These are phyloP conservation scores for Notoglanidium macrostoma DNA, from an alignment of 2,797 vertebrate species.

Conservation along the genomic window DNA sequence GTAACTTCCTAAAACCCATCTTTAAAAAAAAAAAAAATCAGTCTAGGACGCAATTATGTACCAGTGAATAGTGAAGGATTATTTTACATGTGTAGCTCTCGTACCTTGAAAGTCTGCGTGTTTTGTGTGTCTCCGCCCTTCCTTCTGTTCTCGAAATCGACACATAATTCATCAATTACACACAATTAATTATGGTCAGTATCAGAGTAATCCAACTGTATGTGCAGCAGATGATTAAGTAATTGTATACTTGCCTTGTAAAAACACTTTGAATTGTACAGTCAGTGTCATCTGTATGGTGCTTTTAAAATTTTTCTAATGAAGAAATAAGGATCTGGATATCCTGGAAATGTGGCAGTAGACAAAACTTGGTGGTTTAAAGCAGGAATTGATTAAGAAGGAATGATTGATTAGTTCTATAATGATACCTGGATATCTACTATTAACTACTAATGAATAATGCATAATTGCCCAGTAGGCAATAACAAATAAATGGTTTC, in stretches of 20 bases:
- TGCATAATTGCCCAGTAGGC: not conserved
- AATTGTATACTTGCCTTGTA: not conserved
- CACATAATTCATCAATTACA: not conserved
- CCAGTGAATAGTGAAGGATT: constrained; percentile 27
- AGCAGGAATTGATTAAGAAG: not conserved
- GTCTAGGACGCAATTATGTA: constrained; percentile 53
- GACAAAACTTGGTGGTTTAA: not conserved
- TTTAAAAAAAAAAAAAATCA: constrained; percentile 37
- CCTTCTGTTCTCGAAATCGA: not conserved
- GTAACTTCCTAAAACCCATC: constrained; percentile 55
- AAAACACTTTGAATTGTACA: not conserved
- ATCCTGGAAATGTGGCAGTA: not conserved
- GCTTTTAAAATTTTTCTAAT: not conserved
- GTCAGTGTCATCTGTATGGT: not conserved
- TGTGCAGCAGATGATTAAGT: not conserved
- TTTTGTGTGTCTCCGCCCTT: not conserved
- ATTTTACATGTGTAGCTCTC: constrained; percentile 26
- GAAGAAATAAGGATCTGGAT: not conserved
- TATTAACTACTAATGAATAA: not conserved
- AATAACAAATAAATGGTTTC: not conserved
- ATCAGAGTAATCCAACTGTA: not conserved
- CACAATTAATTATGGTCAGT: not conserved
- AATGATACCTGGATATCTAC: no score
- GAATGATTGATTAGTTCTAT: not conserved
- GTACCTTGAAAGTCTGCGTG: constrained; percentile 2